These are phyloP conservation scores for Spisula subtruncata DNA, from an alignment of 2,888 invertebrate species.

Conservation along the genomic window DNA sequence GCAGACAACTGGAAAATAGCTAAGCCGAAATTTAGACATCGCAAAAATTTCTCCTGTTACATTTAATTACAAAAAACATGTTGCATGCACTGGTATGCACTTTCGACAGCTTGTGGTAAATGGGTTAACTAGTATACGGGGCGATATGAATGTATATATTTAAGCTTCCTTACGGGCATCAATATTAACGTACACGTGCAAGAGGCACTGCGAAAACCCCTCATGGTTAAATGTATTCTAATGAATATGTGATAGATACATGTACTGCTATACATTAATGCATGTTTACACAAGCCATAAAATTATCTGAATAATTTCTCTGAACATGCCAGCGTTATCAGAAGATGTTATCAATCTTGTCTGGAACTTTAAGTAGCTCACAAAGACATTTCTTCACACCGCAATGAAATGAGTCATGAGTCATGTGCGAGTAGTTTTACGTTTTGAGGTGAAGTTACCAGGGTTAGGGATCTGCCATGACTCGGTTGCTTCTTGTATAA, in stretches of 20 bases:
- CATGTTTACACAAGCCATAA: not conserved
- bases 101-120: too few species aligned
- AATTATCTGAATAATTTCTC: not conserved
- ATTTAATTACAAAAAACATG: not conserved
- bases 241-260: not conserved
- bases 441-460: not conserved
- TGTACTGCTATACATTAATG: not conserved
- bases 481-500: not conserved
- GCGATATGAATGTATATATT: not conserved
- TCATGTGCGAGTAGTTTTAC: too few species aligned
- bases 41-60: too few species aligned
- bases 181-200: not conserved
- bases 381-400: constrained; percentile 8
- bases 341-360: not conserved
- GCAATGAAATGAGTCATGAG: not conserved
- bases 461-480: not conserved
- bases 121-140: not conserved
- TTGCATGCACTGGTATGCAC: not conserved
- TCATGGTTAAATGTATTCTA: too few species aligned
- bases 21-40: too few species aligned
- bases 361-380: constrained; percentile 19
- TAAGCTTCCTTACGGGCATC: not conserved
- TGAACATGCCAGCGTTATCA: not conserved
- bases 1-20: too few species aligned
- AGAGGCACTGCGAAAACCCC: not conserved